Base-by-base conservation (phyloP, 2,888 invertebrate genomes). In the Andrena trimmerana region DNA sequence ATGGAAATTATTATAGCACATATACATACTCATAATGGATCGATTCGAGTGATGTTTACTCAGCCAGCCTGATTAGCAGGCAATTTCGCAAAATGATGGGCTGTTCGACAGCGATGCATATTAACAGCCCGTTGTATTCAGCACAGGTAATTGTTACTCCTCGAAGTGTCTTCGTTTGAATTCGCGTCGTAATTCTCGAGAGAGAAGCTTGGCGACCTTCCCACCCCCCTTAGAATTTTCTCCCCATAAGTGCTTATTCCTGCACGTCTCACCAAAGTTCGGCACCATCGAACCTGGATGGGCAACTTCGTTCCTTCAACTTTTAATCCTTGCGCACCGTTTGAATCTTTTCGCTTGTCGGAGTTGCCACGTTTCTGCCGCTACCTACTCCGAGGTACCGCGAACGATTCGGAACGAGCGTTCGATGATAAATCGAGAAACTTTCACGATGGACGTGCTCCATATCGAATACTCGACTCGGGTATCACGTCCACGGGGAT, bases 381-480 rank as follows among this genome's bases (percentile, higher is more conserved):
- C 57, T 20, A 50, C 36, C 10, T 36, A 2, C 57, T 48, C 20
- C 52, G 13, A 7, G 10, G 50, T 59, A 33, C 31, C 59, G 50
- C 72, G 33, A 42, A 27, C 69, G 16, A 24, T 33, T 50, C 71
- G 5, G 57, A 31, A 31, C 13, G 66, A 75, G 42, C 57, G 62
- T 27, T 54, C 54, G 72, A 85, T 78, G 85, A 85, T 85, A 75
- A 79, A 83, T 85, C 78, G 85, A 86, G 76, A 85, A 85, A 85
- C 70, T 85, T 85, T 68, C 65, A 42, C 52, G n/a, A 10, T 36
- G 42, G 66, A 70, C 42, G 77, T 71, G 52, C 60, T 8, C 36
- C 36, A 42, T 73, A 71, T 83, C 73, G 73, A 74, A 50, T 20
- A 33, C 29, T 33, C 57, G 20, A 42, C 33, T 54, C 24, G 29